A percentile compares a stretch with the other conserved stretches of the same genome.
Conservation (phyloP, 2,113 vertebrate species). For the Mormoops blainvillei region DNA sequence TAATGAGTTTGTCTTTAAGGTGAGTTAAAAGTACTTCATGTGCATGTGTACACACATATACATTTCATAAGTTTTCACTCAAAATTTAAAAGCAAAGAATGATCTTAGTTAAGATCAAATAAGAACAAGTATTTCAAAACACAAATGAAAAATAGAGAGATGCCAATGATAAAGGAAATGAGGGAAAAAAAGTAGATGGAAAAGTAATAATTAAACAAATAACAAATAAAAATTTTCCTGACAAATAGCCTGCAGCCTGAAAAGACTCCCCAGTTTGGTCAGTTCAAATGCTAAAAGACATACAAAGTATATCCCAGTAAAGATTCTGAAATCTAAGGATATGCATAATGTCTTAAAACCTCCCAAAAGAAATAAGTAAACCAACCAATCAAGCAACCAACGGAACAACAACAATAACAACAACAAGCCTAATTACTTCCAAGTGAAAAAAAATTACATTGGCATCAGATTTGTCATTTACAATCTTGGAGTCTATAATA, state of each 20-base stretch:
- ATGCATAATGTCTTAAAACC: neutral
- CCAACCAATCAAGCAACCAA: neutral
- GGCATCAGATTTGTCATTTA: neutral
- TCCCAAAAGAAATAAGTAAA: neutral
- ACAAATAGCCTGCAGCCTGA: neutral
- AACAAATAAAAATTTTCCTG: neutral
- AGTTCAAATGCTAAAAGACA: neutral
- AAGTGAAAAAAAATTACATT: neutral
- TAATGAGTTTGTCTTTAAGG: neutral
- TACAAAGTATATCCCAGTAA: neutral
- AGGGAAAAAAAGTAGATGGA: neutral
- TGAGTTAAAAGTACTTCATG: neutral
- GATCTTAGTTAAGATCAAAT: neutral
- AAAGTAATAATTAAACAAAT: neutral
- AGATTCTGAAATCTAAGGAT: neutral
- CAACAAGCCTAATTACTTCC: neutral
- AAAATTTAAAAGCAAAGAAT: neutral
- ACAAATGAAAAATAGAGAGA: neutral
- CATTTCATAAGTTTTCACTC: neutral
- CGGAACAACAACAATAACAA: neutral
- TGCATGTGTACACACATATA: rapidly evolving
- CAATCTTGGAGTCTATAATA: neutral
- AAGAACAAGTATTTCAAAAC: neutral
- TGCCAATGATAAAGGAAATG: neutral
- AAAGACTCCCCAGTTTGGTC: neutral